Evolutionary conservation across 2,797 vertebrate genomes (phyloP), one percentile per base, ranked within the genome.

Genomic region (Otus scops): DNA sequence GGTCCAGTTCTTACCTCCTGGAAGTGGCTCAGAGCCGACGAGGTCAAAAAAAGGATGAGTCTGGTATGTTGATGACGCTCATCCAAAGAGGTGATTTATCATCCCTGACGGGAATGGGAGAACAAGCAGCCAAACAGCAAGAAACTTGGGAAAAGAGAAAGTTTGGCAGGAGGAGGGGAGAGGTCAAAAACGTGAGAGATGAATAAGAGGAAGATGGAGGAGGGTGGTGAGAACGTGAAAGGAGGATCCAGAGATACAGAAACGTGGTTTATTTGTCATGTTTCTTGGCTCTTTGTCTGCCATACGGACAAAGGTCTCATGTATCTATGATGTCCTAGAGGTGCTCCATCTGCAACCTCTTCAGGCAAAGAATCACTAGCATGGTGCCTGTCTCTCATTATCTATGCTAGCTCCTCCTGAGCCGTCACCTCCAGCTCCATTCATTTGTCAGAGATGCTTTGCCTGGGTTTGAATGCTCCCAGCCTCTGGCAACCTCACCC

Each of bases 21-120:
- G 88, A 94, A 75, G 81, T 71, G 90, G 88, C 92, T 93, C 34
- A 65, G 83, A 91, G 81, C 70, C 1, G 5, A 94, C 48, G 60
- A 92, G 92, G 84, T 95, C 84, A 94, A 83, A 89, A 71, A 75
- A 92, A 94, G 80, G 83, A 96, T 89, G 96, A 82, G 53, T 86
- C 75, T 94, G 88, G 60, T 92, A 85, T 91, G 90, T 7, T 76
- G 92, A 84, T 85, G 85, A 91, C 0, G 9, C 32, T 92, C 56
- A 54, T 85, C 74, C 28, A 3, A 65, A 67, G 80, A 82, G 85
- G 77, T 32, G 74, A 96, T 95, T 85, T 95, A 93, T 96, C 89
- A 95, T 74, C 54, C 30, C 67, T 93, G 92, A 93, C 5, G 13
- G 77, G 80, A 86, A 69, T 13, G 57, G 61, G 85, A 88, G 82